A percentile compares a stretch with the other conserved stretches of the same genome.
phyloP scores from a whole-genome alignment of 2,797 vertebrate species.

The Lindbergichthys nudifrons region DNA sequence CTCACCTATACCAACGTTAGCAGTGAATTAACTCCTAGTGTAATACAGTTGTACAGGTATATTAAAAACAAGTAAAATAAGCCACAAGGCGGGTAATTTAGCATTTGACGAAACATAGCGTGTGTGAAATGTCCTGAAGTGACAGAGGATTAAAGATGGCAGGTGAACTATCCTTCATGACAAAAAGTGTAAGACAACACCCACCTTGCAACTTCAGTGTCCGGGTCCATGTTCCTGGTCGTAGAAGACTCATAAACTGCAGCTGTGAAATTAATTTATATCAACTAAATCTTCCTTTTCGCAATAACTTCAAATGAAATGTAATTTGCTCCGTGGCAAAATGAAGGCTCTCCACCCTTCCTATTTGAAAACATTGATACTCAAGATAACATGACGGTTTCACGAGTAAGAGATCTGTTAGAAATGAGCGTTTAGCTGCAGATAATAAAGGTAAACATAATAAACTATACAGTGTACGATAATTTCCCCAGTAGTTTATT shows the following conservation, averaged over 20 bases:
- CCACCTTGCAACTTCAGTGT: conserved; percentile 58
- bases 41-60: background rate
- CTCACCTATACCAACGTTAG: background rate
- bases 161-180: accelerated
- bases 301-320: background rate
- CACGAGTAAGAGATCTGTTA: background rate
- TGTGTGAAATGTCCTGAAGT: background rate
- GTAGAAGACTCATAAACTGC: background rate
- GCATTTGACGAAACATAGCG: background rate
- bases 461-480: accelerated
- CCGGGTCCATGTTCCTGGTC: conserved; percentile 50
- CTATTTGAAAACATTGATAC: no score
- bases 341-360: background rate
- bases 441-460: background rate
- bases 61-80: background rate
- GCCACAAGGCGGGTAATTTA: background rate
- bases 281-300: background rate
- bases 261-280: accelerated
- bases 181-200: background rate
- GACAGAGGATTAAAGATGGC: background rate
- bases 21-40: background rate
- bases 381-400: accelerated
- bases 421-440: accelerated
- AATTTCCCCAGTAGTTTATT: accelerated
- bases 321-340: accelerated